Conservation (phyloP, 2,888 invertebrate genomes). For the Cyclophora punctaria region DNA sequence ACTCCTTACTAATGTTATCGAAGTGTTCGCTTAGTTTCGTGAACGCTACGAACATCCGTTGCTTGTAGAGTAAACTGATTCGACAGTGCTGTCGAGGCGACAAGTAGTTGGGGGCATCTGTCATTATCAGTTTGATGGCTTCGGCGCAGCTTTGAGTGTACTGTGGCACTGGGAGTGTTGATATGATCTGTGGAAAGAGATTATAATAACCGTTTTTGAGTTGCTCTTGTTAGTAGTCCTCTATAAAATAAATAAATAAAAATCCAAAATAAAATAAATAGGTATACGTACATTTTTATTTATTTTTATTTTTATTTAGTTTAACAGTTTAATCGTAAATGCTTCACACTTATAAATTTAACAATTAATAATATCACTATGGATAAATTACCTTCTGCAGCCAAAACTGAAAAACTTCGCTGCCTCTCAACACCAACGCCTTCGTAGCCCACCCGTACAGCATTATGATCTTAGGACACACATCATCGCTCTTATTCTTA, state of each 20-base stretch:
- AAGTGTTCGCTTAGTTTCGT: constrained; percentile 20
- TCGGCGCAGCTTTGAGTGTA: constrained; percentile 47
- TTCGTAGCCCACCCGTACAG: constrained; percentile 62
- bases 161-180: constrained; percentile 33
- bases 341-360: too few relatives aligned
- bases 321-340: too few relatives aligned
- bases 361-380: too few relatives aligned
- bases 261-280: too few relatives aligned
- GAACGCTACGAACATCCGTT: constrained; percentile 58
- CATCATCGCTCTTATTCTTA: constrained; percentile 27
- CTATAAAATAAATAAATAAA: background rate
- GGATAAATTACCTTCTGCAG: constrained; percentile 60
- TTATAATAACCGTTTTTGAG: too few relatives aligned
- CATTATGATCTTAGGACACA: constrained; percentile 43
- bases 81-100: constrained; percentile 62
- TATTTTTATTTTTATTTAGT: too few relatives aligned
- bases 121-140: constrained; percentile 67
- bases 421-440: constrained; percentile 53
- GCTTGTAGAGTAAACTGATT: constrained; percentile 58
- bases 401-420: constrained; percentile 54
- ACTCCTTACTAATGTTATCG: constrained; percentile 28
- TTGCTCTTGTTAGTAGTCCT: too few relatives aligned
- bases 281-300: too few relatives aligned
- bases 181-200: constrained; percentile 36
- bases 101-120: constrained; percentile 56